Conservation (phyloP, 1,140 invertebrate species). For the Drosophila leontia region DNA sequence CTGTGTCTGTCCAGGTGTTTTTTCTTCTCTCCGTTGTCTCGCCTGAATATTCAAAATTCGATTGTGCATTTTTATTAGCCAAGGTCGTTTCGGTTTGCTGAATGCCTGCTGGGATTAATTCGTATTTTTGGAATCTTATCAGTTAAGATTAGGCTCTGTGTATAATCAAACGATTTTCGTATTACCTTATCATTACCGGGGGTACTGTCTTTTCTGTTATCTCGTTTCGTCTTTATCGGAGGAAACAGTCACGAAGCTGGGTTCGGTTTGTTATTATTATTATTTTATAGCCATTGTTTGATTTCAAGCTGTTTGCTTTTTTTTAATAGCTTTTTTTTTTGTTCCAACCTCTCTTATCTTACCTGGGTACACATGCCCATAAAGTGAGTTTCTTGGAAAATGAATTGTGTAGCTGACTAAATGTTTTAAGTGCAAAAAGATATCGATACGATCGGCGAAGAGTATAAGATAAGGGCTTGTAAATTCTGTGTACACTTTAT, state of each 20-base stretch:
- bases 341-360: conserved; percentile 15
- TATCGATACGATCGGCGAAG: conserved; percentile 19
- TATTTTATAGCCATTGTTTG: conserved; percentile 43
- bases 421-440: conserved; percentile 37
- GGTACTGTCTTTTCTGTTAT: conserved; percentile 7
- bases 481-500: conserved; percentile 13
- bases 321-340: neutral
- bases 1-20: conserved; percentile 11
- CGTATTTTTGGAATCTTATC: conserved; percentile 15
- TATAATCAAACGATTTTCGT: conserved; percentile 23
- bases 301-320: conserved; percentile 21
- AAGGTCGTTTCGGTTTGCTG: conserved; percentile 9
- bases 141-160: neutral
- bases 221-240: conserved; percentile 21
- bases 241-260: neutral
- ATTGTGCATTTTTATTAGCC: conserved; percentile 32
- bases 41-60: conserved; percentile 17
- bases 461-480: conserved; percentile 10
- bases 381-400: conserved; percentile 10
- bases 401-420: conserved; percentile 23
- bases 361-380: conserved; percentile 2
- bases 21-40: conserved; percentile 2
- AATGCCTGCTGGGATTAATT: conserved; percentile 15
- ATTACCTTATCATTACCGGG: conserved; percentile 9
- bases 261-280: conserved; percentile 18